Conservation (phyloP, 2,888 invertebrate genomes). For the Podotricha telesiphe region DNA sequence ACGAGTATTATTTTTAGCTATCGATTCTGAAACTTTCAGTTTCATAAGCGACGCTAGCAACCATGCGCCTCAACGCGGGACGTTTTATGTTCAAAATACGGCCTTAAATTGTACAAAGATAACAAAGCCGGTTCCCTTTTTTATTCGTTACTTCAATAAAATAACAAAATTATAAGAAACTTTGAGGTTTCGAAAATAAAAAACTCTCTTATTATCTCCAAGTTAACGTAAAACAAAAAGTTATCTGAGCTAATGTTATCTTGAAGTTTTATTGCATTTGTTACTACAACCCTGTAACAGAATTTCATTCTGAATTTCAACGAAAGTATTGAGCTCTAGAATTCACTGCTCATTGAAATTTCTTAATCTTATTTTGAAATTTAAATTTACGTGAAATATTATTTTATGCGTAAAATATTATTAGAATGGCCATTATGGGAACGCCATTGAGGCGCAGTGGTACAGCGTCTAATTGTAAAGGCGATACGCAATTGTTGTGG, state of each 20-base stretch:
- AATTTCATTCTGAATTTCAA: constrained; percentile 16
- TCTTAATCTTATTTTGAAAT: no score
- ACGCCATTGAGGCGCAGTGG: no score
- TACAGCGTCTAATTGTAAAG: no score
- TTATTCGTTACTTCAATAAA: constrained; percentile 32
- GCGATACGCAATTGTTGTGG: no score
- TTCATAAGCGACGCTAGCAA: background rate
- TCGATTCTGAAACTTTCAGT: background rate
- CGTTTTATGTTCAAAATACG: background rate
- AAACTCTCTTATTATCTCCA: constrained; percentile 30
- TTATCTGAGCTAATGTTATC: constrained; percentile 35
- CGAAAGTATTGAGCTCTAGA: constrained; percentile 6
- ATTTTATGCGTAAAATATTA: no score
- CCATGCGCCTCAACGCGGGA: background rate
- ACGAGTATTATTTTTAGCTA: background rate
- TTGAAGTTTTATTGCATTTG: constrained; percentile 41
- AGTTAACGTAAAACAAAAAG: constrained; percentile 32
- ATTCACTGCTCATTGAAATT: background rate
- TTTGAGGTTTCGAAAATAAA: constrained; percentile 26
- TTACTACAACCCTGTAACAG: constrained; percentile 33
- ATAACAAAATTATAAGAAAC: constrained; percentile 33
- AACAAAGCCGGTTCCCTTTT: constrained; percentile 26
- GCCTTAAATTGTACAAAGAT: constrained; percentile 30
- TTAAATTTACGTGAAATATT: no score
- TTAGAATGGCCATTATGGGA: no score